Conservation (phyloP, 2,888 invertebrate genomes). For the Clusia tigrina region DNA sequence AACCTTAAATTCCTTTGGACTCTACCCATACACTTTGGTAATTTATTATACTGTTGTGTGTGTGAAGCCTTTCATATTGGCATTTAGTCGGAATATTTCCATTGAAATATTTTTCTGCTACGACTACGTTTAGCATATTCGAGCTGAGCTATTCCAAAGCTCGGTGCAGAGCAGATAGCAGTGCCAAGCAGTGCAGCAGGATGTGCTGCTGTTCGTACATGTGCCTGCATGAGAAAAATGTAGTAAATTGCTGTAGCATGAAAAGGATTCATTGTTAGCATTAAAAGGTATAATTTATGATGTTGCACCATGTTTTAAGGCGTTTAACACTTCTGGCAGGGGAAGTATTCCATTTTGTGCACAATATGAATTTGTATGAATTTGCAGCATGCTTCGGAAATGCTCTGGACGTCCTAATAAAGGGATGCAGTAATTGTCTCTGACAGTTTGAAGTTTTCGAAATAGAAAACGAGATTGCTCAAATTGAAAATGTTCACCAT, state of each 20-base stretch:
- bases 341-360: background rate
- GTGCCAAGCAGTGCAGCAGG: background rate
- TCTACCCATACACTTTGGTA: background rate
- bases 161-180: background rate
- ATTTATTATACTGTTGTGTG: background rate
- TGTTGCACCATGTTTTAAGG: background rate
- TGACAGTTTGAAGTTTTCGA: conserved; percentile 52
- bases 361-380: background rate
- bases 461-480: background rate
- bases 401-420: conserved; percentile 37
- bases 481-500: background rate
- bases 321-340: background rate
- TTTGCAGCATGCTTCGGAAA: background rate
- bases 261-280: background rate
- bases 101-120: background rate
- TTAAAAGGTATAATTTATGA: conserved; percentile 4
- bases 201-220: background rate
- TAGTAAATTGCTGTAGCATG: conserved; percentile 1
- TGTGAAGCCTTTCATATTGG: background rate
- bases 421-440: conserved; percentile 50
- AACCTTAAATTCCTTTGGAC: background rate
- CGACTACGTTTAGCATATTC: background rate
- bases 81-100: background rate
- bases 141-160: background rate
- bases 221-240: too few relatives aligned